Conservation (phyloP, 2,888 invertebrate genomes). For the Macropis europaea region DNA sequence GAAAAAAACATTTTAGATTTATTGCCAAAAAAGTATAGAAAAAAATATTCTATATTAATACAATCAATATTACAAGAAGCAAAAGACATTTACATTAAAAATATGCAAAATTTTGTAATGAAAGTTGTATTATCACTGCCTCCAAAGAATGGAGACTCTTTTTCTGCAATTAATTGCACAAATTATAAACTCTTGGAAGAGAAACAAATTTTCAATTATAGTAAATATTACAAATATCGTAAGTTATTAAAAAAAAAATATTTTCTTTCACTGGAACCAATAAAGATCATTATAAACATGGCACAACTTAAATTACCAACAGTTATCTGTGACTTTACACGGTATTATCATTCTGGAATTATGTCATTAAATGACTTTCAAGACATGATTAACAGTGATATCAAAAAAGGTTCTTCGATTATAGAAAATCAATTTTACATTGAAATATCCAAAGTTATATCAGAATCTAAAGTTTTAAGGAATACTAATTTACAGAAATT, state of each 20-base stretch:
- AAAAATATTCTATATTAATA: conserved; percentile 59
- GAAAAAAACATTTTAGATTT: conserved; percentile 68
- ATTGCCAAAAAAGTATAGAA: conserved; percentile 57
- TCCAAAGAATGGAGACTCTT: not conserved
- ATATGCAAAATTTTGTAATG: conserved; percentile 59
- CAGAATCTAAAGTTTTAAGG: conserved; percentile 49
- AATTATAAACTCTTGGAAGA: not conserved
- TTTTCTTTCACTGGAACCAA: conserved; percentile 68
- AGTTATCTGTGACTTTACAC: conserved; percentile 75
- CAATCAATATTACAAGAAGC: conserved; percentile 66
- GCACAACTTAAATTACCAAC: conserved; percentile 77
- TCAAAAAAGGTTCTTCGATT: conserved; percentile 76
- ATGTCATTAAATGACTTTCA: conserved; percentile 69
- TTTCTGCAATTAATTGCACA: not conserved
- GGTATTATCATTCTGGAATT: conserved; percentile 56
- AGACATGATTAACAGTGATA: conserved; percentile 67
- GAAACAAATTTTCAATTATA: not conserved
- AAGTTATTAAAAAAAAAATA: conserved; percentile 61
- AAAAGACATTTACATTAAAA: conserved; percentile 63
- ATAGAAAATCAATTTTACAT: conserved; percentile 74
- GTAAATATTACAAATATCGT: conserved; percentile 53
- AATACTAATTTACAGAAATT: conserved; percentile 70
- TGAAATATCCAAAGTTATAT: conserved; percentile 42
- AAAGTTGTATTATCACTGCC: conserved; percentile 20
- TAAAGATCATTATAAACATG: conserved; percentile 64